phyloP scores from a whole-genome alignment of 2,113 vertebrate genomes.

The Gallinago undulata region DNA sequence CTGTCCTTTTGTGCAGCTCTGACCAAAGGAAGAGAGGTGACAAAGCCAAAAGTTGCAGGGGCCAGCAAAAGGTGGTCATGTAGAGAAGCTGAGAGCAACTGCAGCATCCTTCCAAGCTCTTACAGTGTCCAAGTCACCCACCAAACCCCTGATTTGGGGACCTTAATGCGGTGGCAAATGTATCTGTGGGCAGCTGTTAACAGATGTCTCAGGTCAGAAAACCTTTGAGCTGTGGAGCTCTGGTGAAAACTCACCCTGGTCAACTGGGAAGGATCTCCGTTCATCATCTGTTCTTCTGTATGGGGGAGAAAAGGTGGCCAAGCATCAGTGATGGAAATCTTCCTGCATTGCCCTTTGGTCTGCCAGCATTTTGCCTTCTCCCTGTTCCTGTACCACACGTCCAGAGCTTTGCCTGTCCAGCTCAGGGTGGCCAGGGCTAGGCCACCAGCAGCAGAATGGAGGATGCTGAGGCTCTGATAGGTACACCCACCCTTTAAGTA shows the following conservation, averaged over 20 bases:
- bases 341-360: not conserved
- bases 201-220: not conserved
- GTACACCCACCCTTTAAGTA: too few relatives aligned
- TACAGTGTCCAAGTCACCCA: not conserved
- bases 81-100: not conserved
- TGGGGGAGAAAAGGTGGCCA: not conserved
- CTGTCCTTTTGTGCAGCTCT: not conserved
- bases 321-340: accelerated
- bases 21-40: not conserved
- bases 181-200: not conserved
- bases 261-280: not conserved
- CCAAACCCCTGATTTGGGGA: not conserved
- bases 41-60: not conserved
- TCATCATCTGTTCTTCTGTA: not conserved
- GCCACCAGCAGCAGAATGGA: too few relatives aligned
- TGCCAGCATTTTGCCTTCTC: too few relatives aligned
- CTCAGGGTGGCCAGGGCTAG: too few relatives aligned
- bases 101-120: not conserved
- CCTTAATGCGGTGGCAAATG: not conserved
- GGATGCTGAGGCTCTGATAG: not conserved
- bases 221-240: not conserved
- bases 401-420: not conserved
- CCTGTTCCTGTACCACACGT: accelerated
- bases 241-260: not conserved
- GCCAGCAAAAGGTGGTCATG: accelerated